Evolutionary conservation across 2,888 invertebrate species (phyloP).

Genomic region (Drosophila nr. perissopoda): DNA sequence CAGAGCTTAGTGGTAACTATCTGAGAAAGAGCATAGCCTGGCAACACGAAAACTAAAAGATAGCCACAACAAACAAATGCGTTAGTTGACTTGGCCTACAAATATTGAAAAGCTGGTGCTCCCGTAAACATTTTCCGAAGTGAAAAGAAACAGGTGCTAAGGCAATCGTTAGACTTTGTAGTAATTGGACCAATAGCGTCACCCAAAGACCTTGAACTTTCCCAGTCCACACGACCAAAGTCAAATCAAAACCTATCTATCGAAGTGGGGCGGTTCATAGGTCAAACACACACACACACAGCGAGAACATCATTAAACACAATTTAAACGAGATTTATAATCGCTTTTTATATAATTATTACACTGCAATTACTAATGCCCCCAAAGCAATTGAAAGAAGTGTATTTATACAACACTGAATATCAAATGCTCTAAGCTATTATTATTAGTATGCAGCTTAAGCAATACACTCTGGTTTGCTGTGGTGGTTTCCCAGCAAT

Average conservation of each 20-base stretch:
- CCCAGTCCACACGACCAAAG: conserved; percentile 25
- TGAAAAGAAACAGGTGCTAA: conserved; percentile 65
- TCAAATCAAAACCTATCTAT: conserved; percentile 25
- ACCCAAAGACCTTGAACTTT: conserved; percentile 63
- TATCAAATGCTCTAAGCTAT: not conserved
- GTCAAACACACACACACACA: conserved; percentile 15
- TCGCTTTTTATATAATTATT: conserved; percentile 20
- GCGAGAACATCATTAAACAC: conserved; percentile 19
- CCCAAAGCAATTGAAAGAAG: not conserved
- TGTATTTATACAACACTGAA: not conserved
- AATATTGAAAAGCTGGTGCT: not conserved
- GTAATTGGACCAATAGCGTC: conserved; percentile 41
- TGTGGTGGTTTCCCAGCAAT: too few species aligned
- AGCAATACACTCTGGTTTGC: not conserved
- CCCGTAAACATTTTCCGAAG: conserved; percentile 55
- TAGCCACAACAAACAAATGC: conserved; percentile 45
- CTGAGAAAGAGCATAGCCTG: conserved; percentile 39
- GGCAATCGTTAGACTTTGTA: conserved; percentile 7
- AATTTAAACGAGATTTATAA: conserved; percentile 39
- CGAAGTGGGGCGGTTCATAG: conserved; percentile 29
- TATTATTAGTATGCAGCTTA: not conserved
- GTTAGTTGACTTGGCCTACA: conserved; percentile 34
- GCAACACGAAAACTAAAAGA: conserved; percentile 54
- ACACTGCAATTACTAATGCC: conserved; percentile 20
- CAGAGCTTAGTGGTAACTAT: not conserved